Percentiles rank a stretch among this genome's conserved stretches.
phyloP scores from a whole-genome alignment of 2,797 vertebrate species.

The Neosilurus hyrtlii region DNA sequence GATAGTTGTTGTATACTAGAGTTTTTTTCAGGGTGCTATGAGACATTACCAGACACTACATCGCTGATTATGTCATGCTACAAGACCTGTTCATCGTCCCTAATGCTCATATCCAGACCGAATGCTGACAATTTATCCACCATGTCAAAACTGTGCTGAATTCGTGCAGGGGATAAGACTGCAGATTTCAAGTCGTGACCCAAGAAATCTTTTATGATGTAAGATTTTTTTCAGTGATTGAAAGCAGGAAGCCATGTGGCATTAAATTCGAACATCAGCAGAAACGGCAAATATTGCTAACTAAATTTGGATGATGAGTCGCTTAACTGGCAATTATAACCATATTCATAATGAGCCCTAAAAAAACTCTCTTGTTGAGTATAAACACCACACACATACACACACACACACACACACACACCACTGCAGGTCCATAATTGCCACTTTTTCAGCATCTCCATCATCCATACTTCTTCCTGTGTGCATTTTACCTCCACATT shows the following conservation, averaged over 20 bases:
- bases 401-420: no score
- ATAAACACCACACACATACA: no score
- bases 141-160: no score
- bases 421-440: background rate
- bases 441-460: background rate
- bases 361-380: background rate
- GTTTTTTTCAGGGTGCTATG: no score
- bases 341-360: background rate
- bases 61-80: no score
- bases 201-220: background rate
- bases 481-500: background rate
- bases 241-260: background rate
- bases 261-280: background rate
- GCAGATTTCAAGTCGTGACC: background rate
- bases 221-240: background rate
- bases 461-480: conserved; percentile 14
- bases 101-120: no score
- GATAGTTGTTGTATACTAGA: no score
- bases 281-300: background rate
- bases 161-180: background rate
- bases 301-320: background rate
- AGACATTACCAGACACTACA: no score
- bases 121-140: no score
- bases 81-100: no score
- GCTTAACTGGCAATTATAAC: background rate